Evolutionary conservation across 2,888 invertebrate species (phyloP).

Genomic region (Volucella bombylans): DNA sequence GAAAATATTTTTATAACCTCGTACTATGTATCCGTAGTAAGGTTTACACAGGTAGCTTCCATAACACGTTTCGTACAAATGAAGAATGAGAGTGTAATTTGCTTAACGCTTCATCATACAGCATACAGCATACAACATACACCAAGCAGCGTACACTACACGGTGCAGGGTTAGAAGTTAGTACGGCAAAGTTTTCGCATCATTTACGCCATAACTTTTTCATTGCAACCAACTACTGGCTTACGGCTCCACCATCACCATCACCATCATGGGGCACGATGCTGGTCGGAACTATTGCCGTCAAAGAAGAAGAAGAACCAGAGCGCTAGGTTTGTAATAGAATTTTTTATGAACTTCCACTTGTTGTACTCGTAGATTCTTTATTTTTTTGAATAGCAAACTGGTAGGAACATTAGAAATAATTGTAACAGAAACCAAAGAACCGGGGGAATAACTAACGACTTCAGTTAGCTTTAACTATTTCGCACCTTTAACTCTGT

Average conservation of each 20-base stretch:
- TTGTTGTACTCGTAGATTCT: background rate
- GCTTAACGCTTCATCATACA: constrained; percentile 21
- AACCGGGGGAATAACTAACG: background rate
- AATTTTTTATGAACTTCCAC: constrained; percentile 12
- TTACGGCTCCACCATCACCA: background rate
- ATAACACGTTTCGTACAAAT: constrained; percentile 1
- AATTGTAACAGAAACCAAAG: constrained; percentile 7
- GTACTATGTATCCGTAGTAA: background rate
- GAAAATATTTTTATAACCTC: background rate
- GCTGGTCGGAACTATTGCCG: background rate
- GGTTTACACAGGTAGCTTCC: background rate
- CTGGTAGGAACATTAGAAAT: constrained; percentile 12
- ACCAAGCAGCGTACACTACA: background rate
- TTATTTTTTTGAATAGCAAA: background rate
- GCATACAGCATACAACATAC: background rate
- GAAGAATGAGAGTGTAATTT: constrained; percentile 40
- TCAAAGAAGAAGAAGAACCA: background rate
- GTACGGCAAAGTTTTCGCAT: constrained; percentile 39
- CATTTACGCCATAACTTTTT: constrained; percentile 44
- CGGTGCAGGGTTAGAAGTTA: constrained; percentile 13
- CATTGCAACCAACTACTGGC: constrained; percentile 9
- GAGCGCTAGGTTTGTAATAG: background rate
- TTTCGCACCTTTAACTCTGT: background rate
- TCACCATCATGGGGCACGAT: background rate
- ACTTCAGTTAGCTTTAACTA: background rate